These are phyloP conservation scores for Pseudorasbora parva DNA, from an alignment of 2,113 vertebrate species.

Conservation along the genomic window DNA sequence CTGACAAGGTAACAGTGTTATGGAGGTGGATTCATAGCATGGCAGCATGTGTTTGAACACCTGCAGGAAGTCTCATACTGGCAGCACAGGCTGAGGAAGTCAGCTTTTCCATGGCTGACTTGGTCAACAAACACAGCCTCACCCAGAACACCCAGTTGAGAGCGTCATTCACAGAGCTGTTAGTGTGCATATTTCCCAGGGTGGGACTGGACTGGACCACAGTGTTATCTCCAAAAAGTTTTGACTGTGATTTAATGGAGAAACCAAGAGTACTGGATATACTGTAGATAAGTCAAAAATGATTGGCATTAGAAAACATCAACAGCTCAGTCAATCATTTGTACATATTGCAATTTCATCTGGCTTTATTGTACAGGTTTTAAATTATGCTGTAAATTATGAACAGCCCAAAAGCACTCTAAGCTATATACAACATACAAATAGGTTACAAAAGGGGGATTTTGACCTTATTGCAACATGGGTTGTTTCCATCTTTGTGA, in stretches of 20 bases:
- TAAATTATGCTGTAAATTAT: background rate
- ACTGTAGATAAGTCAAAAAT: background rate
- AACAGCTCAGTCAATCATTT: background rate
- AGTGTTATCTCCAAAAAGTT: background rate
- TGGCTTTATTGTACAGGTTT: background rate
- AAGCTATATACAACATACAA: too few species aligned
- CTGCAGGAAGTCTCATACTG: conserved; percentile 40
- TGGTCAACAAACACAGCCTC: conserved; percentile 25
- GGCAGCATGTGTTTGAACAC: conserved; percentile 19
- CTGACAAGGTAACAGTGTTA: conserved; percentile 24
- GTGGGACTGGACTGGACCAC: background rate
- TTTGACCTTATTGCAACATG: too few species aligned
- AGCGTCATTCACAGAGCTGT: background rate
- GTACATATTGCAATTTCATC: background rate
- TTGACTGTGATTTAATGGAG: background rate
- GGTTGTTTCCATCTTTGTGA: background rate
- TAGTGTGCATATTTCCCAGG: conserved; percentile 4
- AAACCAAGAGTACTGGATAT: background rate
- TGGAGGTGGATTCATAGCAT: background rate
- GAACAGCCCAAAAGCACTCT: background rate
- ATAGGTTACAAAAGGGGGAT: too few species aligned
- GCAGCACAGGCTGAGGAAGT: conserved; percentile 24
- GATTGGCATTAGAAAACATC: background rate
- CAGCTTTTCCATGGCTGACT: conserved; percentile 5
- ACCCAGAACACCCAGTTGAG: conserved; percentile 32